Evolutionary conservation across 1,140 invertebrate species (phyloP), one percentile per base, ranked within the genome.

Genomic region (Drosophila kepulauana): DNA sequence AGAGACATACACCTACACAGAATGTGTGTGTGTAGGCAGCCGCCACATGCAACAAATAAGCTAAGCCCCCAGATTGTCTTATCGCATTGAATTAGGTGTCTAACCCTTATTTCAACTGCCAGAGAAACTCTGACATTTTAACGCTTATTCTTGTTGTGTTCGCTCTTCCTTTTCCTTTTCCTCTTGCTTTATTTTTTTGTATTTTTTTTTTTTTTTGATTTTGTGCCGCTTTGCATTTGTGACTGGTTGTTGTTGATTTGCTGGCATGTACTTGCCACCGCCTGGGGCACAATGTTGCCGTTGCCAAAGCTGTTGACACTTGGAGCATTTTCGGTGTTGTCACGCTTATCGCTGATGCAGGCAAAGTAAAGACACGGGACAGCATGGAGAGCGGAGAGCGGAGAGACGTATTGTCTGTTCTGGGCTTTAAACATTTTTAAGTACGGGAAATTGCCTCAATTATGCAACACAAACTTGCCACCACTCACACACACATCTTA

Each of bases 61-160:
- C 73, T 76, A 57, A 71, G 77, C 77, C 77, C 76, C 68, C 66
- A 79, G 77, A 79, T 79, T 79, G 77, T 76, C 73, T 79, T 79
- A 79, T 79, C 73, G 67, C 77, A 76, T 72, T 75, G 77, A 79
- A 79, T 79, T 79, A 76, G 77, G 77, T 79, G 77, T 79, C 73
- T 79, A 79, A 79, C 77, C 76, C 76, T 79, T 79, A 76, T 79
- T 79, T 70, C 76, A 79, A 71, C 67, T 76, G 66, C 62, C 66
- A 79, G 16, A 57, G 49, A 48, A 63, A 76, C 73, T 66, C 73
- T 76, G 67, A 76, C 66, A 76, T 70, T 79, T 76, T 78, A 67
- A 75, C 76, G 77, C 73, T 76, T 66, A 63, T 72, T 67, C 58
- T 61, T 13, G 16, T 59, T 70, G 30, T 49, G n/a, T 25, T 56